Evolutionary conservation across 30 jellyfish, hydroid and myxozoan species (phyloP), one percentile per base, ranked within the genome.

Genomic region (Cassiopea xamachana): DNA sequence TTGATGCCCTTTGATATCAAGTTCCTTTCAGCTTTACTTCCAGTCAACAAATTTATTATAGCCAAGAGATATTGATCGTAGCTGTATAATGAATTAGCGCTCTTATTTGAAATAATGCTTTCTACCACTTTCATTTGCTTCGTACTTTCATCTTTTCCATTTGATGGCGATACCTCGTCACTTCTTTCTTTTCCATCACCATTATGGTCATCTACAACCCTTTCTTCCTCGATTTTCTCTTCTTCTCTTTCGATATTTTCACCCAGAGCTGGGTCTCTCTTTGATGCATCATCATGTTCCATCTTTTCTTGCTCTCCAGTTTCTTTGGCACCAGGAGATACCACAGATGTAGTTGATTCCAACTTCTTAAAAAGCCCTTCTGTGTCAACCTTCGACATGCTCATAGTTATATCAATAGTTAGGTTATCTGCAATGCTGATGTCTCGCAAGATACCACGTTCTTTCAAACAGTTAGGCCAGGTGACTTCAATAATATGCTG

Each of bases 401-500:
- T 81, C 90, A 71, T 59, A 58, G 87, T 62, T 50, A 75, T 62
- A 27, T 62, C 90, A 61, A 74, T 79, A 43, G 96, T 83, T 44
- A 87, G 71, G 59, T 89, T 81, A 69, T 83, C 86, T 12, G 84
- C 85, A 47, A 80, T 80, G 75, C 72, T 67, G 39, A 69, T 58
- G 72, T 87, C 91, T 10, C 69, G 47, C 8, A 61, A 74, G 27
- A 93, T 93, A 58, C 98, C 98, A 39, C 94, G 94, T 15, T 93
- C 94, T 27, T 55, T 69, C 89, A 93, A 79, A 83, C 96, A 93
- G 19, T 83, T 81, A 13, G 91, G 87, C 96, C 98, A 93, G 39
- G 43, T 51, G 44, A 15, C 18, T 50, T 64, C 82, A 62, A 87
- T 44, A 76, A 87, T 77, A 7, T 83, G 72, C 58, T 80, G 88